phyloP scores from a whole-genome alignment of 53 echinoderm and acorn worm species.

The Paracentrotus lividus region DNA sequence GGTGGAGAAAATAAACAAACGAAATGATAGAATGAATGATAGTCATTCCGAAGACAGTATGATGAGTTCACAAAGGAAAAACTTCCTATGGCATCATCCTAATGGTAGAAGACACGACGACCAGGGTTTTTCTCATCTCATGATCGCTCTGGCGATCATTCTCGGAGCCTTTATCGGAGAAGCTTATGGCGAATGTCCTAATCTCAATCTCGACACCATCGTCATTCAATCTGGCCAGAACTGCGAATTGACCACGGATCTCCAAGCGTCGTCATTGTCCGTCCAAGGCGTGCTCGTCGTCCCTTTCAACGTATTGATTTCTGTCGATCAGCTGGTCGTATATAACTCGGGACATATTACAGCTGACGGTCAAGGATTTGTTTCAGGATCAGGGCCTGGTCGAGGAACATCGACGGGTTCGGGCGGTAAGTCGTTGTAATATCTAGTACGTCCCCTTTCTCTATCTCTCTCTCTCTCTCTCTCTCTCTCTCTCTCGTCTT shows the following conservation, averaged over 20 bases:
- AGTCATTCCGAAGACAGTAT: background rate
- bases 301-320: background rate
- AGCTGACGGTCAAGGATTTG: slow-evolving; percentile 12
- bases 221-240: slow-evolving; percentile 19
- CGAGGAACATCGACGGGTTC: slow-evolving; percentile 11
- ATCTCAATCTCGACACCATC: background rate
- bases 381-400: slow-evolving; percentile 2
- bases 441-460: background rate
- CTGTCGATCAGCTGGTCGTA: slow-evolving; percentile 12
- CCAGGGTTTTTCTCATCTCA: background rate
- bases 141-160: background rate
- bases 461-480: too few relatives aligned
- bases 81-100: background rate
- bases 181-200: background rate
- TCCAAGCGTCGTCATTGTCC: background rate
- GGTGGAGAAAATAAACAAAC: background rate
- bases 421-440: slow-evolving; percentile 15
- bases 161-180: background rate
- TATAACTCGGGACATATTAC: slow-evolving; percentile 4
- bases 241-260: background rate
- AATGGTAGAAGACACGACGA: background rate
- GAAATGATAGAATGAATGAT: background rate
- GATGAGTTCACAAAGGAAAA: background rate
- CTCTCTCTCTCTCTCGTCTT: too few relatives aligned
- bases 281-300: slow-evolving; percentile 41